Conservation (phyloP, 1,140 invertebrate species). For the Trichomalopsis sarcophagae region DNA sequence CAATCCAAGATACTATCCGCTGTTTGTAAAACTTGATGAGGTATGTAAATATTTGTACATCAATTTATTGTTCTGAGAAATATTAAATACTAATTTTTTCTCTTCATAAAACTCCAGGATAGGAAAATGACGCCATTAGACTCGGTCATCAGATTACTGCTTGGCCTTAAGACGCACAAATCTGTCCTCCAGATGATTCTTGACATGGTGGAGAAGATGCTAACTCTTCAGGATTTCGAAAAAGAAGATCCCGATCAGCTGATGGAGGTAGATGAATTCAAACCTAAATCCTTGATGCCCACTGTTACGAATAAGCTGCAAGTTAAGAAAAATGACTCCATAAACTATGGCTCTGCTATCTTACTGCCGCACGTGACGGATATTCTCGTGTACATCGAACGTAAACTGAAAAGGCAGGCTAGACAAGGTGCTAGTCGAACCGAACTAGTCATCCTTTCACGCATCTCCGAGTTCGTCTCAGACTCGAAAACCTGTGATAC, state of each 20-base stretch:
- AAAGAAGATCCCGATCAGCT: conserved; percentile 65
- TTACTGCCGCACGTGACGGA: conserved; percentile 83
- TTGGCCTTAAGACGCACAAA: conserved; percentile 79
- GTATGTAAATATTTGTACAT: conserved; percentile 64
- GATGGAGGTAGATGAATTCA: conserved; percentile 67
- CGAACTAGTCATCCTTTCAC: conserved; percentile 87
- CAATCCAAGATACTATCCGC: conserved; percentile 83
- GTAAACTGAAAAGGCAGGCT: conserved; percentile 77
- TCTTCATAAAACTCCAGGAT: conserved; percentile 27
- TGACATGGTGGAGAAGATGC: conserved; percentile 86
- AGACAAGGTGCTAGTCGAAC: conserved; percentile 79
- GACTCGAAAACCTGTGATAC: conserved; percentile 80
- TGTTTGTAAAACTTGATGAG: conserved; percentile 79
- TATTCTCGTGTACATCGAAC: conserved; percentile 84
- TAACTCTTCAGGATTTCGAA: conserved; percentile 80
- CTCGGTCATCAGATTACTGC: conserved; percentile 82
- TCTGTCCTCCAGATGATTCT: conserved; percentile 83
- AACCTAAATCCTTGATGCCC: conserved; percentile 54
- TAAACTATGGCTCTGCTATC: conserved; percentile 85
- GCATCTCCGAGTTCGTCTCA: conserved; percentile 83
- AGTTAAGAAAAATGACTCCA: conserved; percentile 58
- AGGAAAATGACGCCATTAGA: conserved; percentile 78
- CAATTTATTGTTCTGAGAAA: neutral
- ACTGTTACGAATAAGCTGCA: conserved; percentile 58
- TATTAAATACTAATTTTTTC: neutral